phyloP scores from a whole-genome alignment of 2,113 vertebrate genomes.

The Toxotes jaculatrix region DNA sequence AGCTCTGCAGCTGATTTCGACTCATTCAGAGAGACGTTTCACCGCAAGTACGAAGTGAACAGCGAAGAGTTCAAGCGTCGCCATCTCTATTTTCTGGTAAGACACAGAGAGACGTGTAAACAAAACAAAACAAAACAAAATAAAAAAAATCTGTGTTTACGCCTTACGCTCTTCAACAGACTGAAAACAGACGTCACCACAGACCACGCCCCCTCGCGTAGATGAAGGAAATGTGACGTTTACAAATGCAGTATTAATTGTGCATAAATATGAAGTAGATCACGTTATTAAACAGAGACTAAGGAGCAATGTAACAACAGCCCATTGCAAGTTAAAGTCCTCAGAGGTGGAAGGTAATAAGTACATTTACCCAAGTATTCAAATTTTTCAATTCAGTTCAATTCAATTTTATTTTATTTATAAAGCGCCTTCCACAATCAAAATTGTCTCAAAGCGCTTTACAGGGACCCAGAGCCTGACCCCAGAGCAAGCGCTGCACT shows the following conservation, averaged over 20 bases:
- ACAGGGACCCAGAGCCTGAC: too few relatives aligned
- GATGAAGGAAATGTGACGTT: background rate
- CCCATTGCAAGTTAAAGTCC: background rate
- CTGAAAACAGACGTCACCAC: background rate
- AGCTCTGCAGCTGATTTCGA: slow-evolving; percentile 26
- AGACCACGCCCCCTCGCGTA: background rate
- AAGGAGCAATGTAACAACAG: too few relatives aligned
- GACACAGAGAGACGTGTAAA: fast-evolving
- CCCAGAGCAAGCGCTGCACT: background rate
- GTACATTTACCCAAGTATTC: too few relatives aligned
- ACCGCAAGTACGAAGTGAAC: slow-evolving; percentile 34
- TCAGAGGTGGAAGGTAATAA: background rate
- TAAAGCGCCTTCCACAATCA: too few relatives aligned
- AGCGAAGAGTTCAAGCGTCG: slow-evolving; percentile 44
- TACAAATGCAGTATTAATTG: too few relatives aligned
- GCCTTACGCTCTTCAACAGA: background rate
- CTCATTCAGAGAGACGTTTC: slow-evolving; percentile 46
- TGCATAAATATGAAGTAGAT: too few relatives aligned
- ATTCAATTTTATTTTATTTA: too few relatives aligned
- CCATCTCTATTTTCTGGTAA: slow-evolving; percentile 61
- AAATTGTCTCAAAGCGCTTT: too few relatives aligned
- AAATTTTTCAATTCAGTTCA: too few relatives aligned
- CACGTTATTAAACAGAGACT: too few relatives aligned
- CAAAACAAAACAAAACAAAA: too few relatives aligned
- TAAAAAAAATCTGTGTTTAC: background rate